Evolutionary conservation across 1,140 invertebrate genomes (phyloP).

Genomic region (Scaptomyza montana): DNA sequence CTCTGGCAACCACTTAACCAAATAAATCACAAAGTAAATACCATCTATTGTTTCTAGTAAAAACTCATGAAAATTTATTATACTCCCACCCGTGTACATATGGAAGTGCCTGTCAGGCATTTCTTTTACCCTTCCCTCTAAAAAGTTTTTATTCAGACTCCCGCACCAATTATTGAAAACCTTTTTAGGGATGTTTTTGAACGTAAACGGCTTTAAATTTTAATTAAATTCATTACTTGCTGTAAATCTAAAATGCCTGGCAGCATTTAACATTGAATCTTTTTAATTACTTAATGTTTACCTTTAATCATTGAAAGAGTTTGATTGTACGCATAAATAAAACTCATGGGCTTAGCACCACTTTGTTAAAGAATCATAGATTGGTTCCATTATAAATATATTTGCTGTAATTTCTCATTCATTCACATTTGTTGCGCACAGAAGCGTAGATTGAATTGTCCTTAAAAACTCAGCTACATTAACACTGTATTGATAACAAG

Average conservation of each 20-base stretch:
- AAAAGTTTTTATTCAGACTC: constrained; percentile 1
- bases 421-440: background rate
- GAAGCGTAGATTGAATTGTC: background rate
- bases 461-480: background rate
- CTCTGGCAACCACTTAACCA: constrained; percentile 61
- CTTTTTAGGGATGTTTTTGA: constrained; percentile 5
- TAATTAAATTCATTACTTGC: constrained; percentile 32
- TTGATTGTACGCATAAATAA: background rate
- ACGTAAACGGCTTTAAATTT: constrained; percentile 22
- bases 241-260: background rate
- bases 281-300: background rate
- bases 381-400: background rate
- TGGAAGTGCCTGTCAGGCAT: constrained; percentile 30
- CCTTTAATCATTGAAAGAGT: background rate
- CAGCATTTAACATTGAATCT: background rate
- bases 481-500: too few relatives aligned
- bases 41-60: constrained; percentile 66
- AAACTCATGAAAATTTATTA: constrained; percentile 68
- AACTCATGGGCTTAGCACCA: background rate
- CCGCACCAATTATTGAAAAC: constrained; percentile 4
- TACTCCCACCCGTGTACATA: constrained; percentile 24
- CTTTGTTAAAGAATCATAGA: background rate
- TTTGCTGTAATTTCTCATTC: background rate
- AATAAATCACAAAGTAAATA: constrained; percentile 70
- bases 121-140: background rate